These are phyloP conservation scores for Regulus satrapa DNA, from an alignment of 2,113 vertebrate genomes.

Conservation along the genomic window DNA sequence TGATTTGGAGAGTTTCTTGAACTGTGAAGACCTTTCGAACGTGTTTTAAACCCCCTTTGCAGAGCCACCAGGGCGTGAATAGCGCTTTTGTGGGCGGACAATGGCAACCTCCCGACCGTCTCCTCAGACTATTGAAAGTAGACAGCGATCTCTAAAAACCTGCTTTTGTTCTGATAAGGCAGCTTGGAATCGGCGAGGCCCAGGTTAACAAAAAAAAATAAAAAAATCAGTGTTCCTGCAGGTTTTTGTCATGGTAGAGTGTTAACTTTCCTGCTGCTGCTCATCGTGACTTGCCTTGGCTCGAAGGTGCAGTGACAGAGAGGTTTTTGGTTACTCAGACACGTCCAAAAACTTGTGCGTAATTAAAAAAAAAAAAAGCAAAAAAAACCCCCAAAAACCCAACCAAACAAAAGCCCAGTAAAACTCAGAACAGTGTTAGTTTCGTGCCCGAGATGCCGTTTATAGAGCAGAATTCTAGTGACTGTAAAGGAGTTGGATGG, in stretches of 20 bases:
- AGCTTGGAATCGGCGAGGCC: fast-evolving
- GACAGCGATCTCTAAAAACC: not conserved
- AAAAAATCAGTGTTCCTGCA: not conserved
- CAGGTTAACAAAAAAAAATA: not conserved
- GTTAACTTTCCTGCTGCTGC: not conserved
- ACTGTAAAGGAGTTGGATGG: not conserved
- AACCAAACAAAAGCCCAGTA: too few relatives aligned
- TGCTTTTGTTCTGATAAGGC: not conserved
- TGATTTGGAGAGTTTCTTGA: not conserved
- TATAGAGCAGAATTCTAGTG: not conserved
- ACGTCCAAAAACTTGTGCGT: not conserved
- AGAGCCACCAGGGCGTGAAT: not conserved
- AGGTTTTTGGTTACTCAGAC: not conserved
- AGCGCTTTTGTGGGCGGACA: not conserved
- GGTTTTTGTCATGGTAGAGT: not conserved
- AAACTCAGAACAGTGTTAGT: too few relatives aligned
- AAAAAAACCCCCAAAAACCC: too few relatives aligned
- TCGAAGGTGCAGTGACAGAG: not conserved
- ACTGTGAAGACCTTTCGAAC: not conserved
- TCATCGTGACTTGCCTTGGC: not conserved
- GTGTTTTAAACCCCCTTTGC: not conserved
- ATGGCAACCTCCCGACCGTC: not conserved
- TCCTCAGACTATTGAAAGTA: not conserved
- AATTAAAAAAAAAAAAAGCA: not conserved
- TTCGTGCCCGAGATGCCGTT: fast-evolving